Evolutionary conservation across 1,140 invertebrate species (phyloP), one percentile per base, ranked within the genome.

Genomic region (Dendrolimus punctatus): DNA sequence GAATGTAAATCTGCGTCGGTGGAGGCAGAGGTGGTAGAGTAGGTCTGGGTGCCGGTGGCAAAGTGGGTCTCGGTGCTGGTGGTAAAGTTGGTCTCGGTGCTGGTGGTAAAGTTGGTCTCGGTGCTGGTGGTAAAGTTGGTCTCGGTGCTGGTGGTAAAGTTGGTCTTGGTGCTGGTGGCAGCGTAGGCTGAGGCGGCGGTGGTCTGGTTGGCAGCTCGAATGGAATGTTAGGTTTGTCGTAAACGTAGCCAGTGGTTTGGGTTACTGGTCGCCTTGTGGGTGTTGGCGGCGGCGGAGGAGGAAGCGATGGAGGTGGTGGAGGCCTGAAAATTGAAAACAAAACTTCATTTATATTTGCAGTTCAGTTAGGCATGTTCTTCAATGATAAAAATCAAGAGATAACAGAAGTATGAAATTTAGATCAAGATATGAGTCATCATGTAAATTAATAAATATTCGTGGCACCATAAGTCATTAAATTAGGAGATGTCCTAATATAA

Each of bases 191-290:
- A 43, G 62, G 60, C 3, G 58, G 53, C 6, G 61, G 51, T 9
- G 57, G 57, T 8, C 56, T 57, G 8, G 64, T 53, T 5, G 62
- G 60, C 4, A 60, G 23, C 39, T 61, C 52, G 37, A 64, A 67
- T 0, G 69, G 64, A 42, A 61, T 58, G 0, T 46, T 44, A 8
- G 68, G 68, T 6, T 46, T 57, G 8, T 62, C 39, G 43, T 71
- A 71, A 6, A 60, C 53, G 40, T 71, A 71, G 7, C 66, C 62
- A 6, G 57, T 59, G 6, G 60, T 56, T 44, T 54, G 46, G 39
- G 68, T 59, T 6, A 55, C 58, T 9, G 59, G 60, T 37, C 62
- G 71, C 0, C 60, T 55, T 23, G 48, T 58, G 1, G 55, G 51
- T 39, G 63, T 49, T 7, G 62, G 61, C 6, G 64, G 70, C 38